These are phyloP conservation scores for Melanostoma mellinum DNA, from an alignment of 2,888 invertebrate species.

Conservation along the genomic window DNA sequence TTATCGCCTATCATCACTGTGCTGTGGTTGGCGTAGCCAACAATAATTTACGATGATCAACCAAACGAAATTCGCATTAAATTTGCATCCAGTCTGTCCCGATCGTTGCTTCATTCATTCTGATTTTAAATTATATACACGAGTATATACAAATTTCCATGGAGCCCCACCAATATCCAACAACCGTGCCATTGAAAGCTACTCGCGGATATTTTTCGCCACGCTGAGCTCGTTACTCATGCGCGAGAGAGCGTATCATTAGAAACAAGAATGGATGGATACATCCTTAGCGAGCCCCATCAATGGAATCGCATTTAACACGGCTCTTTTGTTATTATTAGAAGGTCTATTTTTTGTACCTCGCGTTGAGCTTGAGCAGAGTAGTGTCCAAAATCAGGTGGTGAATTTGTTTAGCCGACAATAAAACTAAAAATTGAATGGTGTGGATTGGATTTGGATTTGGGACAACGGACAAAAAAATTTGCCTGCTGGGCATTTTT, in stretches of 20 bases:
- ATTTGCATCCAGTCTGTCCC: constrained; percentile 65
- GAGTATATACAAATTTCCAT: constrained; percentile 61
- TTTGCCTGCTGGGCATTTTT: constrained; percentile 15
- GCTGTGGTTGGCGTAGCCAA: constrained; percentile 53
- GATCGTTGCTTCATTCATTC: constrained; percentile 52
- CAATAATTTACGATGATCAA: constrained; percentile 72
- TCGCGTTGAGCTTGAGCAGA: background rate
- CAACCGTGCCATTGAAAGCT: constrained; percentile 53
- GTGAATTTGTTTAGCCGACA: constrained; percentile 48
- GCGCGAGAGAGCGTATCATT: constrained; percentile 63
- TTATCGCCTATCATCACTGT: constrained; percentile 71
- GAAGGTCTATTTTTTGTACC: constrained; percentile 29
- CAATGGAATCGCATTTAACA: constrained; percentile 32
- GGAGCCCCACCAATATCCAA: constrained; percentile 38
- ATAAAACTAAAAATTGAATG: constrained; percentile 53
- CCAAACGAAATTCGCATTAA: constrained; percentile 71
- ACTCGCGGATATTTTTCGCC: constrained; percentile 25
- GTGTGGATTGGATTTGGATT: constrained; percentile 15
- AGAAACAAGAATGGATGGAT: constrained; percentile 38
- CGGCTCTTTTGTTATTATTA: constrained; percentile 7
- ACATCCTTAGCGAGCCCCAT: constrained; percentile 27
- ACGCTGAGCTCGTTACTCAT: constrained; percentile 60
- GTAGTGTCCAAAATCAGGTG: constrained; percentile 61
- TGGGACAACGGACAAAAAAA: background rate
- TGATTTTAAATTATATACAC: constrained; percentile 51